A percentile compares a stretch with the other conserved stretches of the same genome.
Conservation (phyloP, 2,888 invertebrate species). For the Formica aserva region DNA sequence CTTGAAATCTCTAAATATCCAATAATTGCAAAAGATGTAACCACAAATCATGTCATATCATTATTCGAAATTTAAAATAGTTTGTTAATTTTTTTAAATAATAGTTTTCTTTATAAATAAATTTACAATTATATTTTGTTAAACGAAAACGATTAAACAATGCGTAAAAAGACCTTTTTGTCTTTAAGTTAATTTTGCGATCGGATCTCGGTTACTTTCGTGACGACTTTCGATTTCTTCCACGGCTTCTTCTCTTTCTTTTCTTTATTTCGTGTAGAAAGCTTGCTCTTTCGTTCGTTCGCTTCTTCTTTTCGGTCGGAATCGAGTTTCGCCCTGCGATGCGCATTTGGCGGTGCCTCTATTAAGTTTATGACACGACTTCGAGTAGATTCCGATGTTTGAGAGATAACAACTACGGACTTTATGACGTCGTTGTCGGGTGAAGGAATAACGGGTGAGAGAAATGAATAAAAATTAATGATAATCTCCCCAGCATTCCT, state of each 20-base stretch:
- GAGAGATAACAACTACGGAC: conserved; percentile 59
- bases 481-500: conserved; percentile 57
- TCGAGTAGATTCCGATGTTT: conserved; percentile 75
- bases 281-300: conserved; percentile 44
- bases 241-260: conserved; percentile 30
- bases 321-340: conserved; percentile 65
- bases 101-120: background rate
- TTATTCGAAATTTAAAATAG: background rate
- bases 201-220: conserved; percentile 43
- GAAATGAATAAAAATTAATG: conserved; percentile 55
- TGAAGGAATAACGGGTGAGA: conserved; percentile 56
- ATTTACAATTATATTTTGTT: background rate
- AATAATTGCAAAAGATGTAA: background rate
- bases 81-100: background rate
- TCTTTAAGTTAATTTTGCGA: conserved; percentile 34
- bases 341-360: conserved; percentile 61
- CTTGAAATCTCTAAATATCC: background rate
- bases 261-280: conserved; percentile 37
- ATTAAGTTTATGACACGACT: conserved; percentile 72
- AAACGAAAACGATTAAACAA: background rate
- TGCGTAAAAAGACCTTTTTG: background rate
- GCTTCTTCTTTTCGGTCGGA: conserved; percentile 54
- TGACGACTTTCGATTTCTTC: conserved; percentile 60
- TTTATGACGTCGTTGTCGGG: conserved; percentile 62
- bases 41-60: background rate